Percentiles rank a stretch among this genome's conserved stretches.
Evolutionary conservation across 1,140 invertebrate genomes (phyloP).

Genomic region (Drosophila tropicalis): DNA sequence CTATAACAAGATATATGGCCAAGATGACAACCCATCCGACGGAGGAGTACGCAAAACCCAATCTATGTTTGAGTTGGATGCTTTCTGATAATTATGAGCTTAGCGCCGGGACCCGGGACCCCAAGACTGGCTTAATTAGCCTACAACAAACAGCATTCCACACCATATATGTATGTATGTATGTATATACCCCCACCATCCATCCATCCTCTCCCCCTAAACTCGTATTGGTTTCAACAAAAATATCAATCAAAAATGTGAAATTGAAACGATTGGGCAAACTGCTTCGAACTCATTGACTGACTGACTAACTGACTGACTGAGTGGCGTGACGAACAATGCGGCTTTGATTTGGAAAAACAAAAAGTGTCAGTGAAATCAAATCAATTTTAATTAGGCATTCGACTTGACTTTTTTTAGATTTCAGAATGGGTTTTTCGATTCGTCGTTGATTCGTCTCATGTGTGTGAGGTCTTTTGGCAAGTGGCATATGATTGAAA

Average conservation of each 20-base stretch:
- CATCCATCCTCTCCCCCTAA: neutral
- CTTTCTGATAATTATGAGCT: constrained; percentile 80
- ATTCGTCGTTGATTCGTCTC: constrained; percentile 31
- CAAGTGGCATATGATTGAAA: constrained; percentile 79
- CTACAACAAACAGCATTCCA: constrained; percentile 45
- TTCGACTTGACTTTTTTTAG: constrained; percentile 44
- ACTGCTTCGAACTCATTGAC: constrained; percentile 27
- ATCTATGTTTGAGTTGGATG: constrained; percentile 20
- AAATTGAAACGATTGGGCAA: constrained; percentile 78
- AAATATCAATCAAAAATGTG: constrained; percentile 80
- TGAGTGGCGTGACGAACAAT: constrained; percentile 75
- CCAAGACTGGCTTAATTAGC: constrained; percentile 69
- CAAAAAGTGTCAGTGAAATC: constrained; percentile 79
- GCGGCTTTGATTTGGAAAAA: constrained; percentile 69
- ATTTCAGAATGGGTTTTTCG: constrained; percentile 10
- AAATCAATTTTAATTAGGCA: constrained; percentile 82
- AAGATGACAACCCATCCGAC: constrained; percentile 69
- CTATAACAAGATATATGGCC: constrained; percentile 77
- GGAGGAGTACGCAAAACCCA: constrained; percentile 26
- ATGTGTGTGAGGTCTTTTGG: constrained; percentile 55
- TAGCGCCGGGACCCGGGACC: constrained; percentile 61
- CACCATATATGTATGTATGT: neutral
- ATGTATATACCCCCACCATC: neutral
- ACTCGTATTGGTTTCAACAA: constrained; percentile 73
- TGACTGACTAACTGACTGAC: constrained; percentile 33